Evolutionary conservation across 2,113 vertebrate genomes (phyloP).

Genomic region (Stomatorhinus ivindoensis): DNA sequence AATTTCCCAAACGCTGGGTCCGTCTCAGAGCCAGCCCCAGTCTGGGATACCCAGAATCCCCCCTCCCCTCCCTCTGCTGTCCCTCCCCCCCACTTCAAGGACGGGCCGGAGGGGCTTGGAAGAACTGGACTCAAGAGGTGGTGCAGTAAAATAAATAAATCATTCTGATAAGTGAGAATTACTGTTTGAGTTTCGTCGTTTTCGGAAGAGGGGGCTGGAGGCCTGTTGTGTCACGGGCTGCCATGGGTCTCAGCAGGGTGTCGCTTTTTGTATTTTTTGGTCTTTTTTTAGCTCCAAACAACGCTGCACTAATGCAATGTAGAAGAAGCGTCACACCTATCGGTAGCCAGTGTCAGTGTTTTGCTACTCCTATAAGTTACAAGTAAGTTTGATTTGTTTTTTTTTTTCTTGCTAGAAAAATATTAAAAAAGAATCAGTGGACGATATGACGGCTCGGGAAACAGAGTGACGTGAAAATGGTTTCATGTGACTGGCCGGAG

Average conservation of each 20-base stretch:
- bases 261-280: background rate
- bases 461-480: background rate
- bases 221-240: slow-evolving; percentile 26
- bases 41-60: background rate
- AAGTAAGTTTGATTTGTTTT: background rate
- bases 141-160: slow-evolving; percentile 61
- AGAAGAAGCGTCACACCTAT: background rate
- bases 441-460: background rate
- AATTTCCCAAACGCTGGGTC: slow-evolving; percentile 20
- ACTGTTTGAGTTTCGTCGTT: slow-evolving; percentile 58
- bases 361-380: background rate
- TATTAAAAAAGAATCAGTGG: background rate
- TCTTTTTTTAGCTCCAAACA: background rate
- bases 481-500: background rate
- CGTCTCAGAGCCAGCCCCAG: background rate
- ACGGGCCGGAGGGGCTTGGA: slow-evolving; percentile 26
- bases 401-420: background rate
- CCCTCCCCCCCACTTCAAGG: slow-evolving; percentile 22
- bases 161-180: slow-evolving; percentile 79
- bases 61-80: background rate
- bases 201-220: slow-evolving; percentile 59
- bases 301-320: background rate
- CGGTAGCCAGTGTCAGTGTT: background rate
- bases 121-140: slow-evolving; percentile 67
- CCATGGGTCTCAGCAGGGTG: background rate